These are phyloP conservation scores for Psittacus erithacus DNA, from an alignment of 2,113 vertebrate genomes.

Conservation along the genomic window DNA sequence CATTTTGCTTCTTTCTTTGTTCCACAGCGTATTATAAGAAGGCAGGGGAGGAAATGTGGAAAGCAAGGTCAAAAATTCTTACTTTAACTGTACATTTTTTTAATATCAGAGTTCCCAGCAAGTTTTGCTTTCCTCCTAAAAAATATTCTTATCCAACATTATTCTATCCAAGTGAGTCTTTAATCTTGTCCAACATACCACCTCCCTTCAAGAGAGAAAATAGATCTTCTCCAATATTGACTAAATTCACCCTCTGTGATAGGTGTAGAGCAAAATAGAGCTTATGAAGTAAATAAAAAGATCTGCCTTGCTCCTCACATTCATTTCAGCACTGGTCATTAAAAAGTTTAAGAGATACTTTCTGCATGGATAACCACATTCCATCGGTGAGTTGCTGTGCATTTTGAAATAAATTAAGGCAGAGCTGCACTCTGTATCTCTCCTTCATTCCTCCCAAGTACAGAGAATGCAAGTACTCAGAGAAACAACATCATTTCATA, in stretches of 20 bases:
- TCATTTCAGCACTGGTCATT: not conserved
- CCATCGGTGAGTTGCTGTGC: not conserved
- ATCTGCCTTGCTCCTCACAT: not conserved
- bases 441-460: not conserved
- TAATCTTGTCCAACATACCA: not conserved
- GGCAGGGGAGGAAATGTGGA: not conserved
- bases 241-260: not conserved
- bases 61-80: not conserved
- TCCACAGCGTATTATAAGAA: not conserved
- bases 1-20: not conserved
- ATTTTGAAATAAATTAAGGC: not conserved
- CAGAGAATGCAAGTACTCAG: not conserved
- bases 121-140: not conserved
- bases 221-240: not conserved
- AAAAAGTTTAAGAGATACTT: not conserved
- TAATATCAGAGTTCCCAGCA: not conserved
- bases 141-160: not conserved
- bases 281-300: not conserved
- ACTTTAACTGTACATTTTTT: not conserved
- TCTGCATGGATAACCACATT: not conserved
- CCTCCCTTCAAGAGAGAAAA: not conserved
- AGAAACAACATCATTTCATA: not conserved
- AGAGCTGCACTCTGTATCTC: not conserved
- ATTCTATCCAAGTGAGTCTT: not conserved
- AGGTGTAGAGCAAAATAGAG: not conserved